Evolutionary conservation across 2,113 vertebrate species (phyloP), one percentile per base, ranked within the genome.

Genomic region (Epinephelus moara): DNA sequence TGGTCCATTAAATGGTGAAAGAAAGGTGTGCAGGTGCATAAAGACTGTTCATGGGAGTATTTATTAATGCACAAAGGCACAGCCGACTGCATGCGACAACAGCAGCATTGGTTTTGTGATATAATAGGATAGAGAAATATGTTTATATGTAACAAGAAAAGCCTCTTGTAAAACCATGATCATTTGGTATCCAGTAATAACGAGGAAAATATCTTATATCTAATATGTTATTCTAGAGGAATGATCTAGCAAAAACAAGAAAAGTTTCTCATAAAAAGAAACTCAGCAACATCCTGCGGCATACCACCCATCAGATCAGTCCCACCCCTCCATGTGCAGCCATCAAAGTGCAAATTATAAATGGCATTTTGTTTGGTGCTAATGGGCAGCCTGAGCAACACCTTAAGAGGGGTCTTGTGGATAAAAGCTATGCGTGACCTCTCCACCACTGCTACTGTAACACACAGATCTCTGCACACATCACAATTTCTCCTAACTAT

Each of bases 391-490:
- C 78, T 70, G 59, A 68, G 73, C 74, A 55, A 33, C 3, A 0
- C 70, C 63, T 72, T 47, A 15, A 66, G 50, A 40, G 45, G 2
- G 60, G 12, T 67, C 77, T 71, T 42, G 0, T 42, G 42, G 11
- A 75, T 73, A 75, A 68, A 69, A 82, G 56, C 66, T 64, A 30
- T 33, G 30, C 76, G 66, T 70, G 70, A 81, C 70, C 84, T 84
- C 63, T 23, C 33, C 64, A 45, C 33, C 53, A 37, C 57, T 5
- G 9, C 57, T 27, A 19, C 68, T 80, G 17, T 59, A 63, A 68
- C 60, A 62, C 40, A 71, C 61, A 49, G 25, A 76, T 57, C 6
- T 11, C 45, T 77, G 78, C 40, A 64, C 75, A 56, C 69, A 60
- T 55, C 52, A 40, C 59, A n/a, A 9, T 66, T 45, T 86, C 66